phyloP scores from a whole-genome alignment of 1,140 invertebrate genomes.

The Cardiocondyla obscurior region DNA sequence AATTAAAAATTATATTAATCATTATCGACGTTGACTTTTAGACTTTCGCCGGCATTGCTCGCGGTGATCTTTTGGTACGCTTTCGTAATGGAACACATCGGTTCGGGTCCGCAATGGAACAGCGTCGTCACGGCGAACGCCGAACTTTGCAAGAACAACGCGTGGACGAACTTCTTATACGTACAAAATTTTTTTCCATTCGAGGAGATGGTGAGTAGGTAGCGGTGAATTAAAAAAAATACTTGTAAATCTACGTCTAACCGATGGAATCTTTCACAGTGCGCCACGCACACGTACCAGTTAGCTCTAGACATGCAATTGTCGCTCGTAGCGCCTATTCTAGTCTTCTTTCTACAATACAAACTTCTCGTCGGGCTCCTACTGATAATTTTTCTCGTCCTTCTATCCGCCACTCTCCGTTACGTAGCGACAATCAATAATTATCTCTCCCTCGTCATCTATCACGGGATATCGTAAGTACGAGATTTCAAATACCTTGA shows the following conservation, averaged over 20 bases:
- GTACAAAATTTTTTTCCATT: conserved; percentile 89
- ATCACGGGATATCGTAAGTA: conserved; percentile 88
- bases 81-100: conserved; percentile 88
- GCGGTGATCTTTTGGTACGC: conserved; percentile 88
- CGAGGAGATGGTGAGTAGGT: conserved; percentile 87
- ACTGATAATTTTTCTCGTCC: conserved; percentile 84
- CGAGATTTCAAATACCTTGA: not conserved
- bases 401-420: conserved; percentile 86
- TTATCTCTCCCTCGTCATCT: conserved; percentile 86
- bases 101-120: conserved; percentile 89
- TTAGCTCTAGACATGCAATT: conserved; percentile 93
- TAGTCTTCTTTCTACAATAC: conserved; percentile 87
- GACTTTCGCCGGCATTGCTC: conserved; percentile 87
- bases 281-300: conserved; percentile 88
- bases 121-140: conserved; percentile 86
- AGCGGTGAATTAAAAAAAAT: not conserved
- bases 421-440: conserved; percentile 86
- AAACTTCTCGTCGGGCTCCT: conserved; percentile 84
- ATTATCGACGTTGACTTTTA: conserved; percentile 52
- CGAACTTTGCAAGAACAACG: conserved; percentile 87
- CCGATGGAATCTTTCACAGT: conserved; percentile 82
- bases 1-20: not conserved
- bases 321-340: conserved; percentile 88
- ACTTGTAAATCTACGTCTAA: not conserved
- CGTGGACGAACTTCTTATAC: conserved; percentile 89